Evolutionary conservation across 92 coral and sea anemone species (phyloP).

Genomic region (Diadumene lineata): DNA sequence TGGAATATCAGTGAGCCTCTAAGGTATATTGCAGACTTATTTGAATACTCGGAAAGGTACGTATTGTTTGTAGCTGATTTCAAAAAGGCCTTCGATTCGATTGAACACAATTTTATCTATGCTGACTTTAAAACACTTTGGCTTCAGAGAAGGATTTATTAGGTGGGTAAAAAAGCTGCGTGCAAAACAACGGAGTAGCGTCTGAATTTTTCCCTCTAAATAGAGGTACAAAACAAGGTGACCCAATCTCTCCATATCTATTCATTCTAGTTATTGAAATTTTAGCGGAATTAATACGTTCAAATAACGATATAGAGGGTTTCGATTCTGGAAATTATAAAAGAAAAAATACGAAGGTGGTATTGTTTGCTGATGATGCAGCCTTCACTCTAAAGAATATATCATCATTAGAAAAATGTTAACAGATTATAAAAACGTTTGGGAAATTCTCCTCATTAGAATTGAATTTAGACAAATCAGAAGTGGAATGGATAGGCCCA

Average conservation of each 20-base stretch:
- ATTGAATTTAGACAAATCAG: constrained; percentile 7
- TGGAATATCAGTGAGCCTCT: constrained; percentile 11
- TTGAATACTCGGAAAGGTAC: neutral
- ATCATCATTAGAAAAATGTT: neutral
- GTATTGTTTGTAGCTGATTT: constrained; percentile 7
- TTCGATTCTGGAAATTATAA: too few relatives aligned
- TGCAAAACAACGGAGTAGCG: neutral
- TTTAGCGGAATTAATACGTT: neutral
- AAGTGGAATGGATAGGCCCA: constrained; percentile 3
- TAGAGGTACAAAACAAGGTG: constrained; percentile 3
- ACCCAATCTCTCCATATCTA: constrained; percentile 6
- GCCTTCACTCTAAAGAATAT: constrained; percentile 6
- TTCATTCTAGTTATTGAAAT: constrained; percentile 7
- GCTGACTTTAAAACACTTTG: neutral
- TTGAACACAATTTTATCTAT: too few relatives aligned
- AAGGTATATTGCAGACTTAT: constrained; percentile 9
- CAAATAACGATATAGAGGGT: neutral
- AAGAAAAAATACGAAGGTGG: constrained; percentile 13
- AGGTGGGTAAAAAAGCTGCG: constrained; percentile 5
- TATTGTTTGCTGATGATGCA: constrained; percentile 19
- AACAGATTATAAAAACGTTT: neutral
- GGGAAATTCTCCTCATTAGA: constrained; percentile 1
- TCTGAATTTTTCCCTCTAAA: neutral
- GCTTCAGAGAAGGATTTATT: neutral
- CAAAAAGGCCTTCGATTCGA: neutral